A percentile compares a stretch with the other conserved stretches of the same genome.
Conservation (phyloP, 1,140 invertebrate genomes). For the Magallana ariakensis region DNA sequence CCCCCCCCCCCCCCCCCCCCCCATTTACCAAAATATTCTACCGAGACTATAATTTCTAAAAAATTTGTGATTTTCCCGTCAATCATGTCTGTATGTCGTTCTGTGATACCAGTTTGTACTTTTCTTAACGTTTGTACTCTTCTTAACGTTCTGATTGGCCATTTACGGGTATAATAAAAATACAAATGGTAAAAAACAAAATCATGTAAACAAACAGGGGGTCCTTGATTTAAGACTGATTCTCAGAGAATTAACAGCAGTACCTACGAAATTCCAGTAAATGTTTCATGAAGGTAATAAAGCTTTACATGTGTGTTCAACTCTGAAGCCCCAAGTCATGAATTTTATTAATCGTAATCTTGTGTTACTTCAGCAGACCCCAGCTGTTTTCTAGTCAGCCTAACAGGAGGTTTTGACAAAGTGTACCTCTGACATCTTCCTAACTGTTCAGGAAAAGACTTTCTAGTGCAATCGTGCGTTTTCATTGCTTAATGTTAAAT, state of each 20-base stretch:
- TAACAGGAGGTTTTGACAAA: background rate
- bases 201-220: constrained; percentile 9
- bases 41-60: background rate
- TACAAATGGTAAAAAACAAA: constrained; percentile 5
- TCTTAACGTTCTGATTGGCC: background rate
- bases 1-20: background rate
- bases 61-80: background rate
- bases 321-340: constrained; percentile 1
- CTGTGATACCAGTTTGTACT: background rate
- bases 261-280: background rate
- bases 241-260: constrained; percentile 9
- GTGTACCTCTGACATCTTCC: background rate
- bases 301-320: constrained; percentile 11
- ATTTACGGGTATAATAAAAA: constrained; percentile 1
- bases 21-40: background rate
- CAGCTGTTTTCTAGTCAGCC: background rate
- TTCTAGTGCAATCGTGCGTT: constrained; percentile 3
- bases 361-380: background rate
- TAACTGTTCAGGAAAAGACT: too few species aligned
- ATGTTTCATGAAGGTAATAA: constrained; percentile 8
- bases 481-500: constrained; percentile 6
- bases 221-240: background rate
- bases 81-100: background rate
- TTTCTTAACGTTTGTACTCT: background rate
- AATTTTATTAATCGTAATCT: background rate